Conservation (phyloP, 2,888 invertebrate species). For the Phyllotreta cruciferae region DNA sequence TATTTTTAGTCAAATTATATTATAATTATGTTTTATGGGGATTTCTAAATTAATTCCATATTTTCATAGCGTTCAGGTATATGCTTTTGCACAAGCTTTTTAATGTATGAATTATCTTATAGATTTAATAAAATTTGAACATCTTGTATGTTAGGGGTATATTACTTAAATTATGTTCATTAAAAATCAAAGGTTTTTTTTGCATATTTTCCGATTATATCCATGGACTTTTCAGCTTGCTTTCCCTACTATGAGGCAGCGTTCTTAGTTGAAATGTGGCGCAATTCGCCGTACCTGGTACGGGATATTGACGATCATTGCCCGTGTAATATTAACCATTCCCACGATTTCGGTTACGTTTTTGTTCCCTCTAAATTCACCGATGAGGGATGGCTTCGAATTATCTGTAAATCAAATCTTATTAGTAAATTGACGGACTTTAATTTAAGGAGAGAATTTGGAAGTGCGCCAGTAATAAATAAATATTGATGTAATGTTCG, state of each 20-base stretch:
- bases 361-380: conserved; percentile 23
- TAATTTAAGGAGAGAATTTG: no score
- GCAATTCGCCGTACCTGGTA: conserved; percentile 54
- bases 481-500: no score
- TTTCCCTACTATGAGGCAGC: conserved; percentile 18
- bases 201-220: conserved; percentile 10
- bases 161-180: neutral
- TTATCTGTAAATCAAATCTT: conserved; percentile 15
- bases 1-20: no score
- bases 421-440: conserved; percentile 3
- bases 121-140: no score
- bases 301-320: conserved; percentile 57
- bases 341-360: conserved; percentile 24
- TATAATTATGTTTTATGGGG: no score
- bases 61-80: no score
- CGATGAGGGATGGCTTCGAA: conserved; percentile 1
- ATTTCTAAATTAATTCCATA: no score
- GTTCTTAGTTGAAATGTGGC: conserved; percentile 35
- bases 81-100: no score
- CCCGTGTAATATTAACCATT: conserved; percentile 27
- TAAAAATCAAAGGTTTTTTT: conserved; percentile 23
- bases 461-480: no score
- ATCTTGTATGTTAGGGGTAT: no score
- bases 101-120: no score
- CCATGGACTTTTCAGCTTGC: neutral